Percentiles rank a stretch among this genome's conserved stretches.
phyloP scores from a whole-genome alignment of 2,797 vertebrate species.

The Diplodus puntazzo region DNA sequence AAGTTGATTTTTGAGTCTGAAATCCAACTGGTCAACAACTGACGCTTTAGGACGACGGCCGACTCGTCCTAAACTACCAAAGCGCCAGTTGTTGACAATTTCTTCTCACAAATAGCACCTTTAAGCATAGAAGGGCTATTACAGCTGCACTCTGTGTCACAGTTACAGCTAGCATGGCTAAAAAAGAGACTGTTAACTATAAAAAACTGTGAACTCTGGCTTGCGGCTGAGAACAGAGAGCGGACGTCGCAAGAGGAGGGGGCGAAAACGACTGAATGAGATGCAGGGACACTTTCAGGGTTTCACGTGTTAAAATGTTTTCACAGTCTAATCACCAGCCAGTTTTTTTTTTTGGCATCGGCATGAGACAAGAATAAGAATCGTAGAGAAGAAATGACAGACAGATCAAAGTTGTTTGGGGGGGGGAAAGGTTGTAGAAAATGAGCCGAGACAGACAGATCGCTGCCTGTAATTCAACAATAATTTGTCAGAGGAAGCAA shows the following conservation, averaged over 20 bases:
- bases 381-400: slow-evolving; percentile 20
- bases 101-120: too few relatives aligned
- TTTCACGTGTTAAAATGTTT: slow-evolving; percentile 10
- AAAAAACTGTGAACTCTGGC: slow-evolving; percentile 7
- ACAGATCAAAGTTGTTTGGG: slow-evolving; percentile 46
- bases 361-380: slow-evolving; percentile 17
- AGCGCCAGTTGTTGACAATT: too few relatives aligned
- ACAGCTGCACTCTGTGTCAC: neutral
- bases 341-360: slow-evolving; percentile 9
- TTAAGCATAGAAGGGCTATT: neutral
- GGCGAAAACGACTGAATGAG: slow-evolving; percentile 18
- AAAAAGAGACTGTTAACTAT: slow-evolving; percentile 18
- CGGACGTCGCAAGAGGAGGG: slow-evolving; percentile 27
- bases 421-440: slow-evolving; percentile 28
- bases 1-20: too few relatives aligned
- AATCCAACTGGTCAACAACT: too few relatives aligned
- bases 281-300: neutral
- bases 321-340: slow-evolving; percentile 28
- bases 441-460: slow-evolving; percentile 65
- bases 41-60: too few relatives aligned
- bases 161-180: neutral
- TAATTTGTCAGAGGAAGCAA: slow-evolving; percentile 70
- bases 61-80: too few relatives aligned
- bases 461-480: slow-evolving; percentile 67
- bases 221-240: slow-evolving; percentile 43